Evolutionary conservation across 2,113 vertebrate genomes (phyloP), one percentile per base, ranked within the genome.

Genomic region (Leucopsar rothschildi): DNA sequence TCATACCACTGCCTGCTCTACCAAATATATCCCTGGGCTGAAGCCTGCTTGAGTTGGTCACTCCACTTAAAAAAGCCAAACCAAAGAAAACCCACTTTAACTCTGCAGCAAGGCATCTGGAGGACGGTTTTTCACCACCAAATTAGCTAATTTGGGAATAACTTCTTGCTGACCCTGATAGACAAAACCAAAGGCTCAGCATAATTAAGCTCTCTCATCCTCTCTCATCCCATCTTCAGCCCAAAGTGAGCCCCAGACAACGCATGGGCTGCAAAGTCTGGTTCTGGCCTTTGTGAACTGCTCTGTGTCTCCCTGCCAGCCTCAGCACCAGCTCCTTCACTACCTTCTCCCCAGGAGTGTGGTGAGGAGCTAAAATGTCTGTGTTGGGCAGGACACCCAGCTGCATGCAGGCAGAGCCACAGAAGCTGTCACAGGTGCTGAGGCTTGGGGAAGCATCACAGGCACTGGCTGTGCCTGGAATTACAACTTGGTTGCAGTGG

Each of bases 391-490:
- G 55, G 49, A 69, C 44, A 72, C 20, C 21, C 80, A 86, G 35
- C 29, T 66, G 31, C 1, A 2, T 25, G 22, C 35, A 35, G 23
- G 20, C 61, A 92, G 77, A 86, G 45, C 55, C 55, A 65, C 28
- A 1, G 2, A 75, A 52, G 69, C 31, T 52, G 45, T 71, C 3
- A 4, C 0, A 0, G 29, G n/a, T 0, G 0, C 60, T 7, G 3
- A 64, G 37, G 37, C n/a, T 65, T 47, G 50, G 50, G 37, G 42
- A 81, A 60, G 37, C 40, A 39, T 15, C 5, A 1, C 40, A 73
- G 45, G 63, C 29, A 60, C 57, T 1, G 2, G 21, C 69, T 63
- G 44, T 2, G 4, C 37, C 60, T 82, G 47, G 66, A 75, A 86
- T 61, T 70, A 63, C 55, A 85, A 31, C 6, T 25, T 1, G 0